Conservation (phyloP, 2,113 vertebrate species). For the Brachyistius frenatus region DNA sequence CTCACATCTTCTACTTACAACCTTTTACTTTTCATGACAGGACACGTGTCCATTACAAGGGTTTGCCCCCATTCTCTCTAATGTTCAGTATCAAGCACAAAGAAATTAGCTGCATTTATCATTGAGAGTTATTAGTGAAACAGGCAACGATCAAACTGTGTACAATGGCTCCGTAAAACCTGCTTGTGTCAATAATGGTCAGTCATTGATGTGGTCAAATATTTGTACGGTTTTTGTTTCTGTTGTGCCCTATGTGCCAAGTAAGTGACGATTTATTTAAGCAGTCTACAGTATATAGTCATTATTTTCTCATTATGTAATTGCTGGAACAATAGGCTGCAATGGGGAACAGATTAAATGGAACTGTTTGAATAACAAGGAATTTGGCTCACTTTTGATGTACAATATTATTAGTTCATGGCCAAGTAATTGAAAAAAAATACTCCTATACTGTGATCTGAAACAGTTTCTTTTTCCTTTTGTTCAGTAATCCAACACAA, state of each 20-base stretch:
- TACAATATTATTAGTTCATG: neutral
- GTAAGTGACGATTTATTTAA: conserved; percentile 3
- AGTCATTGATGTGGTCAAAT: no score
- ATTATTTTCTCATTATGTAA: conserved; percentile 25
- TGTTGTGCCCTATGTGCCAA: neutral
- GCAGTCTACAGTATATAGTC: neutral
- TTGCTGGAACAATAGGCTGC: conserved; percentile 3
- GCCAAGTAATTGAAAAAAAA: no score
- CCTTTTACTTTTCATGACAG: neutral
- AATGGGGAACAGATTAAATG: neutral
- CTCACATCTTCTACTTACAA: neutral
- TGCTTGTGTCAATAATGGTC: no score
- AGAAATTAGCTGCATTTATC: neutral
- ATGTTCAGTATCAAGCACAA: neutral
- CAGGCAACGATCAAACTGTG: neutral
- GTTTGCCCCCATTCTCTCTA: neutral
- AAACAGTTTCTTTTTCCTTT: neutral
- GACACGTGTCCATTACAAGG: neutral
- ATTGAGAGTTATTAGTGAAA: neutral
- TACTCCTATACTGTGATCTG: neutral
- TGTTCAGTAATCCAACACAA: neutral
- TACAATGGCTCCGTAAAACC: neutral
- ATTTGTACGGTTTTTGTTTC: neutral
- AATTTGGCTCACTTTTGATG: neutral
- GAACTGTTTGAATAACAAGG: neutral